Evolutionary conservation across 2,888 invertebrate genomes (phyloP).

Genomic region (Rhamphomyia laevipes): DNA sequence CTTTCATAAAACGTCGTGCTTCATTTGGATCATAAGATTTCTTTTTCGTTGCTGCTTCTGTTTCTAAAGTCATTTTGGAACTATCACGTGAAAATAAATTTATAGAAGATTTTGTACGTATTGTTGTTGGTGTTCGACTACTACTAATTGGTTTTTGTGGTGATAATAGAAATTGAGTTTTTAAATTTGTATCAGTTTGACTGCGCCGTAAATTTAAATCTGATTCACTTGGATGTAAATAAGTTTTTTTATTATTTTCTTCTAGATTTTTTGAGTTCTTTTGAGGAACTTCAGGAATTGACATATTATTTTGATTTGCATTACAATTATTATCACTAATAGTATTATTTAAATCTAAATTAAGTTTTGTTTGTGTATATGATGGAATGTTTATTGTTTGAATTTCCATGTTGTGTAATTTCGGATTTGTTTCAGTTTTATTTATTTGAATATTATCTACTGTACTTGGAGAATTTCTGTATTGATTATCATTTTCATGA

Average conservation of each 20-base stretch:
- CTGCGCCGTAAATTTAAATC: too few relatives aligned
- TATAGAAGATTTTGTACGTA: not conserved
- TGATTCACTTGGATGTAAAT: too few relatives aligned
- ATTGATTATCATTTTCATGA: not conserved
- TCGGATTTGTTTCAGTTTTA: constrained; percentile 1
- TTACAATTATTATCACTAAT: too few relatives aligned
- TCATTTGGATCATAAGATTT: constrained; percentile 40
- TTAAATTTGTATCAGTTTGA: constrained; percentile 16
- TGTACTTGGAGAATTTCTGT: not conserved
- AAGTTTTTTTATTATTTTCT: not conserved
- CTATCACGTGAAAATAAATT: constrained; percentile 13
- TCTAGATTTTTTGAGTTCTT: not conserved
- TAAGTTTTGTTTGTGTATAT: constrained; percentile 5
- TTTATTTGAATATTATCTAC: not conserved
- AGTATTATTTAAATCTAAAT: too few relatives aligned
- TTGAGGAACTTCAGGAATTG: not conserved
- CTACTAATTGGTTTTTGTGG: not conserved
- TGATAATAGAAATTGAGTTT: too few relatives aligned
- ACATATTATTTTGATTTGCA: too few relatives aligned
- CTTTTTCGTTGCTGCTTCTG: constrained; percentile 15
- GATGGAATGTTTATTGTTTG: not conserved
- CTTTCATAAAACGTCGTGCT: constrained; percentile 44
- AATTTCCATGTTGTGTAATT: not conserved
- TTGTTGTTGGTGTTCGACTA: not conserved
- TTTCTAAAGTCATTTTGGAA: constrained; percentile 13